Evolutionary conservation across 2,113 vertebrate genomes (phyloP).

Genomic region (Trichechus manatus): DNA sequence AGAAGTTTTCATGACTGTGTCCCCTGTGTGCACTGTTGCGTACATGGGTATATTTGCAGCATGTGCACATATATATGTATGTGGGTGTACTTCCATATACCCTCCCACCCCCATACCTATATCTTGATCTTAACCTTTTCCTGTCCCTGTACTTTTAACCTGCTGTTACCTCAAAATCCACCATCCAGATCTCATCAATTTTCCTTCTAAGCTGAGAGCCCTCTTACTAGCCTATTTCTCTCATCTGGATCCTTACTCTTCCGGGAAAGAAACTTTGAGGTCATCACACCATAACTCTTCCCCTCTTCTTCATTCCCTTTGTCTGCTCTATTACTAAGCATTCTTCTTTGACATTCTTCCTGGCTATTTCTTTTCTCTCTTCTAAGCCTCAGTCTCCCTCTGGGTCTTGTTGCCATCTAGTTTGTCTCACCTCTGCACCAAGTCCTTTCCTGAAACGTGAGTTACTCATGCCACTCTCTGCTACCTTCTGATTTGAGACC

Average conservation of each 20-base stretch:
- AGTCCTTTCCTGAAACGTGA: background rate
- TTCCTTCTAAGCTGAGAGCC: conserved; percentile 11
- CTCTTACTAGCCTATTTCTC: background rate
- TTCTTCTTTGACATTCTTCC: conserved; percentile 32
- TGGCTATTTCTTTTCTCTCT: background rate
- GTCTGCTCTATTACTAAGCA: background rate
- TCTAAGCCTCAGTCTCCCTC: background rate
- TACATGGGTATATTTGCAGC: no score
- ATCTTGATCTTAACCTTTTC: background rate
- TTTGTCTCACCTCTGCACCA: background rate
- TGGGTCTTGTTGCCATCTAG: background rate
- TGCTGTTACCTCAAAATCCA: background rate
- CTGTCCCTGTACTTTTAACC: background rate
- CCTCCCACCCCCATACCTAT: background rate
- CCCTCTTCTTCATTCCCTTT: background rate
- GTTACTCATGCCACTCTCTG: background rate
- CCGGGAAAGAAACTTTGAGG: conserved; percentile 1
- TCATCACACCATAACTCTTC: background rate
- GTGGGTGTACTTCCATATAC: no score
- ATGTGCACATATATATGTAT: no score
- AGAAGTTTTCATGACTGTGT: no score
- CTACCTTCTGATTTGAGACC: background rate
- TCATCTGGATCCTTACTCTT: background rate
- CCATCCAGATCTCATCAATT: background rate
- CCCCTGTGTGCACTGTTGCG: no score